Evolutionary conservation across 2,888 invertebrate species (phyloP).

Genomic region (Netelia fuscicornis): DNA sequence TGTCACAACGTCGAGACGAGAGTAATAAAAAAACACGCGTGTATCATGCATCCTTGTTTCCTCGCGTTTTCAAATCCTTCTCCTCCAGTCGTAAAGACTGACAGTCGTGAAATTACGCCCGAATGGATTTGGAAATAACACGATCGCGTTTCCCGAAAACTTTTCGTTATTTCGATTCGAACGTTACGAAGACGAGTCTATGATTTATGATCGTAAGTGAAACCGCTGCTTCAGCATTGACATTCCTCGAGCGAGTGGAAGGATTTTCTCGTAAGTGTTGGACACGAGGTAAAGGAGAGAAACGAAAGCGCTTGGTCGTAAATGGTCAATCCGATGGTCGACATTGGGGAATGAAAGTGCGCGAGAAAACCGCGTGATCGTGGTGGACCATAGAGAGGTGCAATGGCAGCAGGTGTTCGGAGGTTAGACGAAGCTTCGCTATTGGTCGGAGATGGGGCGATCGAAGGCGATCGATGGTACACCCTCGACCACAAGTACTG

Average conservation of each 20-base stretch:
- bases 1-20: neutral
- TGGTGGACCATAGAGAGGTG: constrained; percentile 1
- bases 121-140: neutral
- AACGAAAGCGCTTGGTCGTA: neutral
- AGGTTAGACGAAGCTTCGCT: constrained; percentile 43
- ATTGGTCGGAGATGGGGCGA: constrained; percentile 34
- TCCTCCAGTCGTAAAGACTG: neutral
- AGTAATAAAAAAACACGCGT: neutral
- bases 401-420: constrained; percentile 21
- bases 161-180: no score
- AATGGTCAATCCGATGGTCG: constrained; percentile 8
- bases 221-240: no score
- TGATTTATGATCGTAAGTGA: no score
- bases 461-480: constrained; percentile 71
- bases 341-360: constrained; percentile 10
- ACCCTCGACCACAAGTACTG: constrained; percentile 68
- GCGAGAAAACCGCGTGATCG: constrained; percentile 40
- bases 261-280: neutral
- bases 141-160: no score
- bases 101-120: neutral
- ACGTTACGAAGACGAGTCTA: no score
- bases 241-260: neutral
- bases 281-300: neutral
- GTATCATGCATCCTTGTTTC: neutral
- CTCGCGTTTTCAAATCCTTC: neutral